phyloP scores from a whole-genome alignment of 2,888 invertebrate species.

The Gortyna flavago region DNA sequence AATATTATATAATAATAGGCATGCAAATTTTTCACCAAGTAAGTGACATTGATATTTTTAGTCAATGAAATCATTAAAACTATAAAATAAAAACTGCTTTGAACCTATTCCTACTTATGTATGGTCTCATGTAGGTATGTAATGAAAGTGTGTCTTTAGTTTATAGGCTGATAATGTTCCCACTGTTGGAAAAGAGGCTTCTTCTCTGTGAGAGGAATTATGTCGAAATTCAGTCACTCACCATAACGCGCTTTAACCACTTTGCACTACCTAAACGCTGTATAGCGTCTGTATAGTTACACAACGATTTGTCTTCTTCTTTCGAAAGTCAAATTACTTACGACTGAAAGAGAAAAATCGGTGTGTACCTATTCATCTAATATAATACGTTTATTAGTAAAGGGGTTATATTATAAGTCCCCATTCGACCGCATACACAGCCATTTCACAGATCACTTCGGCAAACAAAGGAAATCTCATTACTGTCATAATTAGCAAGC shows the following conservation, averaged over 20 bases:
- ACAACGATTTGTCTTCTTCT: too few species aligned
- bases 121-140: not conserved
- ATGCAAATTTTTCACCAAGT: too few species aligned
- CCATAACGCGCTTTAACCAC: not conserved
- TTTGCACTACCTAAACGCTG: too few species aligned
- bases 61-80: too few species aligned
- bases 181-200: not conserved
- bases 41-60: too few species aligned
- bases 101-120: not conserved
- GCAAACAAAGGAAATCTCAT: conserved; percentile 39
- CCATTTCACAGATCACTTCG: conserved; percentile 23
- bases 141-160: not conserved
- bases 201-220: not conserved
- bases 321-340: too few species aligned
- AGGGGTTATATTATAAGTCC: too few species aligned
- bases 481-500: conserved; percentile 36
- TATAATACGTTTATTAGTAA: too few species aligned
- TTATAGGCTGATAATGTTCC: not conserved
- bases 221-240: not conserved
- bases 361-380: too few species aligned
- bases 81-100: not conserved
- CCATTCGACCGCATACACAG: not conserved
- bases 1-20: too few species aligned
- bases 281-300: too few species aligned
- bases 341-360: too few species aligned